Conservation (phyloP, 2,888 invertebrate genomes). For the Erebia aethiops region DNA sequence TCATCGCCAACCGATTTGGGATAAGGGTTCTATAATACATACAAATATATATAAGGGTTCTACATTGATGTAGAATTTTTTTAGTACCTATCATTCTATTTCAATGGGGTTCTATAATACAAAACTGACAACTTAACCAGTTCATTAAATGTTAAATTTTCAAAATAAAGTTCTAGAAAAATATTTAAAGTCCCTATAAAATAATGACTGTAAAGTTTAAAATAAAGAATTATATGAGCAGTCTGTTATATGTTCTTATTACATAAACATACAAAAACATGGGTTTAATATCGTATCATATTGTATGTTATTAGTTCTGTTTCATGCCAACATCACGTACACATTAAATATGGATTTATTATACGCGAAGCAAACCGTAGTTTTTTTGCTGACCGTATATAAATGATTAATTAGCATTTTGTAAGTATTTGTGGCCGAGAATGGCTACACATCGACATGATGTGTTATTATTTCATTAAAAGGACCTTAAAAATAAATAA, state of each 20-base stretch:
- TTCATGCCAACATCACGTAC: not conserved
- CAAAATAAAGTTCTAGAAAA: not conserved
- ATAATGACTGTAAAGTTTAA: not conserved
- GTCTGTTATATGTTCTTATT: not conserved
- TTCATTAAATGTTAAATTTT: too few species aligned
- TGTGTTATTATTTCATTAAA: too few species aligned
- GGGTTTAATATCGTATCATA: slow-evolving; percentile 1
- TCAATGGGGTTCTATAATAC: too few species aligned
- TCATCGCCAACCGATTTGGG: too few species aligned
- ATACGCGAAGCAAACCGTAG: not conserved
- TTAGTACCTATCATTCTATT: too few species aligned
- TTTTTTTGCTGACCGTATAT: slow-evolving; percentile 10
- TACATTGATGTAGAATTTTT: too few species aligned
- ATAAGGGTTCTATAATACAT: too few species aligned
- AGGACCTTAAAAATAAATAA: too few species aligned
- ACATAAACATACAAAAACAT: not conserved
- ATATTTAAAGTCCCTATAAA: not conserved
- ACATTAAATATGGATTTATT: slow-evolving; percentile 1
- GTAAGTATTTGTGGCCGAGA: not conserved
- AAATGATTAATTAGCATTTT: slow-evolving; percentile 10
- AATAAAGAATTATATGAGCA: not conserved
- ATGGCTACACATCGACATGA: too few species aligned
- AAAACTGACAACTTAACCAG: too few species aligned
- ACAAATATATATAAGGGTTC: too few species aligned
- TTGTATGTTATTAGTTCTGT: slow-evolving; percentile 4